Evolutionary conservation across 1,140 invertebrate species (phyloP).

Genomic region (Asbolus verrucosus): DNA sequence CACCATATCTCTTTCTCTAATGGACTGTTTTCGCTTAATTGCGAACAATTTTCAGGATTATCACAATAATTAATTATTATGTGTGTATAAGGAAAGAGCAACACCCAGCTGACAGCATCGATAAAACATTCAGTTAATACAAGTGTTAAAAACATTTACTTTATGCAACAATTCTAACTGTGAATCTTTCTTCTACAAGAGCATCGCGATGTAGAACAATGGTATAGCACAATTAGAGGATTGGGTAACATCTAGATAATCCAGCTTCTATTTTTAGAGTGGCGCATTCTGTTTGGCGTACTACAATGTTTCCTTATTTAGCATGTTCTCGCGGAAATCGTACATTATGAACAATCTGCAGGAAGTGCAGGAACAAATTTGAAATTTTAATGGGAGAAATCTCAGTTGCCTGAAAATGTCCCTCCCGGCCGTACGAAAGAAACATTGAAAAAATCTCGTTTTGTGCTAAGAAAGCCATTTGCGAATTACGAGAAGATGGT

Average conservation of each 20-base stretch:
- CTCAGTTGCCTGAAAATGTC: not conserved
- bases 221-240: conserved; percentile 5
- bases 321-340: too few species aligned
- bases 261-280: conserved; percentile 5
- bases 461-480: too few species aligned
- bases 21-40: not conserved
- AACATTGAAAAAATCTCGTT: not conserved
- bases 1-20: conserved; percentile 1
- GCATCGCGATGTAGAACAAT: conserved; percentile 3
- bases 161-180: not conserved
- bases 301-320: too few species aligned
- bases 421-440: not conserved
- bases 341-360: conserved; percentile 2
- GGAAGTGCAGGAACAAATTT: conserved; percentile 33
- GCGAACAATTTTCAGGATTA: not conserved
- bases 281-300: conserved; percentile 4
- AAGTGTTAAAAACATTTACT: not conserved
- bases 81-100: not conserved
- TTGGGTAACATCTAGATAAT: conserved; percentile 13
- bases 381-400: conserved; percentile 26
- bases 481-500: too few species aligned
- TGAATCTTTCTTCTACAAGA: not conserved
- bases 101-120: not conserved
- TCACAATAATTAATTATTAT: not conserved
- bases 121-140: not conserved